phyloP scores from a whole-genome alignment of 1,140 invertebrate genomes.

The Parapsyche elsis region DNA sequence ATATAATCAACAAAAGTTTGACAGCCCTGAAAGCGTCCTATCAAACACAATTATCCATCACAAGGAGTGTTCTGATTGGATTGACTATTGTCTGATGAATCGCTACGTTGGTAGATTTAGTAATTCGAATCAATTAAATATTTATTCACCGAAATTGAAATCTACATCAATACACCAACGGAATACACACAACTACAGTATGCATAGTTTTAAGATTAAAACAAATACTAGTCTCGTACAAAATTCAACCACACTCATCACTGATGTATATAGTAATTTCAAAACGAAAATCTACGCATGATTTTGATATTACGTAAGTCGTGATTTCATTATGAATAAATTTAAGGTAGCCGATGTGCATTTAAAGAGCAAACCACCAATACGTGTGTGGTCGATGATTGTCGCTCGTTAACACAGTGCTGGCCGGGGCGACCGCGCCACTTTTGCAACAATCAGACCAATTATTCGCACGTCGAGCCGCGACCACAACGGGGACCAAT shows the following conservation, averaged over 20 bases:
- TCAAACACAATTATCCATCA: neutral
- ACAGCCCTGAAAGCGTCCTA: neutral
- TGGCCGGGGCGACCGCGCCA: conserved; percentile 2
- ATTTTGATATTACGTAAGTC: too few relatives aligned
- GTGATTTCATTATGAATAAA: too few relatives aligned
- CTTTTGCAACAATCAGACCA: conserved; percentile 46
- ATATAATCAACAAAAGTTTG: neutral
- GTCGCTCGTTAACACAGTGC: conserved; percentile 31
- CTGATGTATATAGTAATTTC: too few relatives aligned
- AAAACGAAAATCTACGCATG: too few relatives aligned
- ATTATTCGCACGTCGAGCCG: conserved; percentile 50
- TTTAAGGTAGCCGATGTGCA: too few relatives aligned
- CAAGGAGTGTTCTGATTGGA: conserved; percentile 34
- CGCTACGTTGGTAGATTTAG: neutral
- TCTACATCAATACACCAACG: neutral
- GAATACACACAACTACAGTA: too few relatives aligned
- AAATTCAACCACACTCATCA: too few relatives aligned
- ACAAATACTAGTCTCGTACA: too few relatives aligned
- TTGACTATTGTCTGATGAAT: conserved; percentile 29
- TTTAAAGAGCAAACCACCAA: too few relatives aligned
- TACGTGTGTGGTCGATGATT: neutral
- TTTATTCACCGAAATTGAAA: conserved; percentile 21
- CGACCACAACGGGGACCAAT: conserved; percentile 34
- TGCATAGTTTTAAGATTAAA: too few relatives aligned
- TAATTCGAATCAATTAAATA: conserved; percentile 11